A percentile compares a stretch with the other conserved stretches of the same genome.
phyloP scores from a whole-genome alignment of 2,113 vertebrate species.

The Sylvicapra grimmia region DNA sequence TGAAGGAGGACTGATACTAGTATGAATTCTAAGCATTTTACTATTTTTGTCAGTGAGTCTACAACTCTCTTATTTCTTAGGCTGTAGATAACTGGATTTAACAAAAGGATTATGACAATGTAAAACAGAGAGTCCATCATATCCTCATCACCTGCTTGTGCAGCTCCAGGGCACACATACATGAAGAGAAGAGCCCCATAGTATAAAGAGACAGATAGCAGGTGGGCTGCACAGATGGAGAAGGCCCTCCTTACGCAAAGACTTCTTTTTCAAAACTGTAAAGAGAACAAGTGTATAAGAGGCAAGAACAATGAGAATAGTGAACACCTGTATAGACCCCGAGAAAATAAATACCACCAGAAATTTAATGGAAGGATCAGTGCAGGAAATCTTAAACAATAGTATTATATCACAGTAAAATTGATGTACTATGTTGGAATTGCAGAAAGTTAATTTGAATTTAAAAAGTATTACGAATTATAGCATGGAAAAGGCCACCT shows the following conservation, averaged over 20 bases:
- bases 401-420: neutral
- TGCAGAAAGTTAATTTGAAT: neutral
- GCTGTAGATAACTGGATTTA: neutral
- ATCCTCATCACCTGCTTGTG: neutral
- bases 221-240: no score
- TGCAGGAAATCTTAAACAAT: neutral
- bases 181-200: neutral
- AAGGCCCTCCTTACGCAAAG: no score
- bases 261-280: neutral
- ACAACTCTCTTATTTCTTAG: neutral
- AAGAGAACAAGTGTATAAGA: neutral
- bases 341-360: neutral
- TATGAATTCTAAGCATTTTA: neutral
- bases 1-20: neutral
- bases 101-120: neutral
- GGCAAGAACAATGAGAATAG: neutral
- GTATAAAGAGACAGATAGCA: neutral
- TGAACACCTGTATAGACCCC: neutral
- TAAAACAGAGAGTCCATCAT: neutral
- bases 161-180: neutral
- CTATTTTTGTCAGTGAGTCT: neutral
- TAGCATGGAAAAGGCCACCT: neutral
- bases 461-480: neutral
- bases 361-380: neutral
- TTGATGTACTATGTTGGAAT: neutral